These are phyloP conservation scores for Galaxias olidus DNA, from an alignment of 2,797 vertebrate genomes.

Conservation along the genomic window DNA sequence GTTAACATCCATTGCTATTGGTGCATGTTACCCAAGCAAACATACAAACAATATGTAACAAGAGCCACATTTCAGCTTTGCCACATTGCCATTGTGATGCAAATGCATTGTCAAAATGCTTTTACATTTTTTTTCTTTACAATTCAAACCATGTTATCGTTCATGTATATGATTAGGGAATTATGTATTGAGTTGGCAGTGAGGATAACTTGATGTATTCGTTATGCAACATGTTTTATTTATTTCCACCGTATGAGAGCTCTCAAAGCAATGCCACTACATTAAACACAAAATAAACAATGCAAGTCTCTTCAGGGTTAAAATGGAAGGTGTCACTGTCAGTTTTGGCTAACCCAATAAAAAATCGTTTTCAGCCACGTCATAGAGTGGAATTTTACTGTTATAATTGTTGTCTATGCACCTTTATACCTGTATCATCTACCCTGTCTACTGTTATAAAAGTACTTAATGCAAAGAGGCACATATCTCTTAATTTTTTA, in stretches of 20 bases:
- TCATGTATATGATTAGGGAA: slow-evolving; percentile 31
- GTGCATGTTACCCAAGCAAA: slow-evolving; percentile 64
- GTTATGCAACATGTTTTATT: not conserved
- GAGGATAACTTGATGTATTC: not conserved
- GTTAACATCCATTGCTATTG: slow-evolving; percentile 60
- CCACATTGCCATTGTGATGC: slow-evolving; percentile 59
- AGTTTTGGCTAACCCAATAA: no score
- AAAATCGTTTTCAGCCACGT: no score
- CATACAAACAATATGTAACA: slow-evolving; percentile 63
- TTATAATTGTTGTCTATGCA: no score
- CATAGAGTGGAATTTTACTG: no score
- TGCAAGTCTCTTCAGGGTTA: no score
- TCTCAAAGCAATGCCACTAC: not conserved
- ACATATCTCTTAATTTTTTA: no score
- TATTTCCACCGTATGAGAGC: not conserved
- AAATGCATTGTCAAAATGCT: slow-evolving; percentile 66
- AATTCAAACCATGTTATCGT: slow-evolving; percentile 47
- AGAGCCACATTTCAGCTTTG: slow-evolving; percentile 62
- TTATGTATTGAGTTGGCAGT: slow-evolving; percentile 18
- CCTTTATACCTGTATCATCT: no score
- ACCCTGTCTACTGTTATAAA: no score
- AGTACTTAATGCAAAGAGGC: no score
- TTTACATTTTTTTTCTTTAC: slow-evolving; percentile 56
- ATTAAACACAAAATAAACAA: no score
- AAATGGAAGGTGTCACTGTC: no score